phyloP scores from a whole-genome alignment of 2,113 vertebrate genomes.

The Phrynocephalus versicolor region DNA sequence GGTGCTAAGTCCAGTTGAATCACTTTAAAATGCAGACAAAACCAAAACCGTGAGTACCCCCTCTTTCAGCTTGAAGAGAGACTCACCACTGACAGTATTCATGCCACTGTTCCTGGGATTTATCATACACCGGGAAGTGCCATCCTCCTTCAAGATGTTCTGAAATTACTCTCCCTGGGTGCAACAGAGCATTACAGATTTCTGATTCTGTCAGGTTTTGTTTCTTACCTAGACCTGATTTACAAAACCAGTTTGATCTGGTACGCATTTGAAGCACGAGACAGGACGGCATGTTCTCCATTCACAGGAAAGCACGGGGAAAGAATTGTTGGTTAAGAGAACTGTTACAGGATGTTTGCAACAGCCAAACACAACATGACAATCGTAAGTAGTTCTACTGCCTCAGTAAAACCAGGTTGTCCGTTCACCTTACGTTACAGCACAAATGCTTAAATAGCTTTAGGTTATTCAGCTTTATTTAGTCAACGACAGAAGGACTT shows the following conservation, averaged over 20 bases:
- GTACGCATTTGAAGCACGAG: slow-evolving; percentile 29
- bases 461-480: slow-evolving; percentile 66
- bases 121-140: not conserved
- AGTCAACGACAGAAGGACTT: slow-evolving; percentile 64
- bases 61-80: not conserved
- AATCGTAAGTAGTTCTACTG: slow-evolving; percentile 27
- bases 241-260: slow-evolving; percentile 17
- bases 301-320: slow-evolving; percentile 26
- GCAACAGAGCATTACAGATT: slow-evolving; percentile 17
- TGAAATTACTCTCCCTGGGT: slow-evolving; percentile 11
- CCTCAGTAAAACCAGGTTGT: slow-evolving; percentile 66
- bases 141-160: not conserved
- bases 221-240: slow-evolving; percentile 29
- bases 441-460: slow-evolving; percentile 53
- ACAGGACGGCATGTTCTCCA: not conserved
- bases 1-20: not conserved
- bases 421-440: slow-evolving; percentile 63
- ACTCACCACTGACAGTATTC: not conserved
- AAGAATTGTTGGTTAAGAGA: slow-evolving; percentile 58
- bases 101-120: not conserved
- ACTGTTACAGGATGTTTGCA: slow-evolving; percentile 62
- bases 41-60: not conserved
- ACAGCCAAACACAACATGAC: slow-evolving; percentile 61
- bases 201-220: not conserved
- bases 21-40: not conserved